Base-by-base conservation (phyloP, 1,140 invertebrate species). In the Penaeus chinensis region DNA sequence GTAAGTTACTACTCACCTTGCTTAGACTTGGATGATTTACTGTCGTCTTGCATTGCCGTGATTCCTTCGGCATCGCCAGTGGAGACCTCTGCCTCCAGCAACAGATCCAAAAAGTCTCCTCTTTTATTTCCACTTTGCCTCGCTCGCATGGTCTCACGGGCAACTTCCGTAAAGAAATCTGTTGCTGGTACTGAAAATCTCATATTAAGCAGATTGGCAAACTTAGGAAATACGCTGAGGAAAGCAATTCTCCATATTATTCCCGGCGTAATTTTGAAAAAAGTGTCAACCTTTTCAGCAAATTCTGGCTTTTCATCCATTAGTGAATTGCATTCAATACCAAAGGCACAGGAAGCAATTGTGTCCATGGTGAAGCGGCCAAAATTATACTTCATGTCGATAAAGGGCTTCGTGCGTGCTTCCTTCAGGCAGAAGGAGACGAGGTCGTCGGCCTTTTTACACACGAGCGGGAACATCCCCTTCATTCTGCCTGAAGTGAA, bases 311-410 rank as follows among this genome's bases (percentile, higher is more conserved):
- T 80, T 63, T 89, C 60, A 2, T 89, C 74, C n/a, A 65, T 20
- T 27, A 91, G 91, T 4, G 81, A 88, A 24, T 89, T 85, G 54
- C 82, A 91, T 27, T 93, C 89, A 11, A 93, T 90, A 19, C 93
- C 93, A 91, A 94, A 94, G 20, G 92, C 92, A 82, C 93, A 92
- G 60, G 91, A 90, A 11, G 92, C 92, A 63, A 94, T 93, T 0
- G 92, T 91, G 89, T 94, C 93, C 91, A 94, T 92, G 8, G 93
- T 92, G 78, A 91, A 93, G 20, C 88, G 90, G 18, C 90, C 91
- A 84, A 91, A 92, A 4, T 65, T 54, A n/a, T 91, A 89, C 71
- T 91, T 89, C 60, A 89, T 11, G 24, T 89, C 61, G 13, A 90
- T 62, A 62, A 77, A 24, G 27, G 20, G 71, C 63, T 79, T 84